phyloP scores from a whole-genome alignment of 2,797 vertebrate genomes.

The Ammospiza maritima region DNA sequence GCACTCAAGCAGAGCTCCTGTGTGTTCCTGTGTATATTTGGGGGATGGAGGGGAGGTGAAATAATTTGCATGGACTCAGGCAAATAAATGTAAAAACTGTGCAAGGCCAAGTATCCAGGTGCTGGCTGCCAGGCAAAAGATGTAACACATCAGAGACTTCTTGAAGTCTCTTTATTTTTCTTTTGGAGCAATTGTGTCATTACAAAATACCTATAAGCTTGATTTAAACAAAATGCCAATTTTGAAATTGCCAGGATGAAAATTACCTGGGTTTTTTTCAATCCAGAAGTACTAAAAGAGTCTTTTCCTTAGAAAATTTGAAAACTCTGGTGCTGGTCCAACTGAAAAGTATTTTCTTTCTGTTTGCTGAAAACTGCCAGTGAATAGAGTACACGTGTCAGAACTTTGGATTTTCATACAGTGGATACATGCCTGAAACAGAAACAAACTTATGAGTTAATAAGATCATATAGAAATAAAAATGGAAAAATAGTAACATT shows the following conservation, averaged over 20 bases:
- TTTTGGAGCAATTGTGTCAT: not conserved
- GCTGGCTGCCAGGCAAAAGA: not conserved
- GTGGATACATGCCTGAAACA: not conserved
- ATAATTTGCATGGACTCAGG: not conserved
- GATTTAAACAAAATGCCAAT: not conserved
- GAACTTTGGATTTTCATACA: not conserved
- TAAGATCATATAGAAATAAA: not conserved
- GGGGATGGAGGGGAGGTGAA: not conserved
- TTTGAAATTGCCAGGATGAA: not conserved
- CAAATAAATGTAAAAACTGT: not conserved
- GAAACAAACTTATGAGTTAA: not conserved
- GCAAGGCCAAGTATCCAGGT: not conserved
- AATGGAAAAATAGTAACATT: not conserved
- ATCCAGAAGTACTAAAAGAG: not conserved
- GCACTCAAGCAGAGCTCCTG: not conserved
- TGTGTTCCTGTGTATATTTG: not conserved
- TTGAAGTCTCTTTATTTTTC: not conserved
- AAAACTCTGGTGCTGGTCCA: not conserved
- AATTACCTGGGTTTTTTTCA: not conserved
- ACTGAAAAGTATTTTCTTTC: not conserved
- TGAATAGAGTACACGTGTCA: not conserved
- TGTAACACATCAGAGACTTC: not conserved
- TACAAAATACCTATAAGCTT: not conserved
- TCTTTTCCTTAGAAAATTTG: not conserved
- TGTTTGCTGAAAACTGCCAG: not conserved